Evolutionary conservation across 1,140 invertebrate genomes (phyloP), one percentile per base, ranked within the genome.

Genomic region (Trachymyrmex cornetzi): DNA sequence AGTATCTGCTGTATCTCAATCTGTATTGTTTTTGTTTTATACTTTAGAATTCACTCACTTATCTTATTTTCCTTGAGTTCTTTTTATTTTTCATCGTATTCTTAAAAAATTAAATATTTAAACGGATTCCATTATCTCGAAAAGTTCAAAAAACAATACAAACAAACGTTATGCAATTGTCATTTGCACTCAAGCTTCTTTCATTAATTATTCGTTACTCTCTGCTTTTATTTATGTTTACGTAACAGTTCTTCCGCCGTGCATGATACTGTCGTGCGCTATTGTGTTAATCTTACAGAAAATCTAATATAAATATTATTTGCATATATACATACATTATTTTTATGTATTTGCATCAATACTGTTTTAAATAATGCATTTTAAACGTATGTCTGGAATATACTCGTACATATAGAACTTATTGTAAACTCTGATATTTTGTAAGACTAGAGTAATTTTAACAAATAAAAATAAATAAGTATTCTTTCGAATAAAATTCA

Each of bases 201-300:
- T 63, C 19, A 61, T 5, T 12, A 74, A 55, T 67, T 67, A 50
- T 82, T 50, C 7, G 4, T 48, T 61, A 30, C 14, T 81, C 59
- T n/a, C 6, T 16, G 14, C 16, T 59, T 48, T 74, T 38, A 30
- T 48, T 61, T 30, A 74, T 74, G 5, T 24, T 74, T 44, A 61
- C 11, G n/a, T 74, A 50, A 59, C 2, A 74, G 27, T 57, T n/a
- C 16, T 69, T 69, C 30, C n/a, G 3, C 66, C 2, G 12, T 30
- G n/a, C 3, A 3, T 30, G 14, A 27, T 30, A 53, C 19, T 67
- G n/a, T 34, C 14, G 12, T 11, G 16, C 16, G 16, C 16, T 44
- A 77, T 69, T 67, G 4, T 24, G 48, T 55, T 66, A 22, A 67
- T 80, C n/a, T 53, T 19, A 53, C 16, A 44, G 2, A 80, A 50